A percentile compares a stretch with the other conserved stretches of the same genome.
These are phyloP conservation scores for Lochmaea capreae DNA, from an alignment of 2,888 invertebrate species.

Conservation along the genomic window DNA sequence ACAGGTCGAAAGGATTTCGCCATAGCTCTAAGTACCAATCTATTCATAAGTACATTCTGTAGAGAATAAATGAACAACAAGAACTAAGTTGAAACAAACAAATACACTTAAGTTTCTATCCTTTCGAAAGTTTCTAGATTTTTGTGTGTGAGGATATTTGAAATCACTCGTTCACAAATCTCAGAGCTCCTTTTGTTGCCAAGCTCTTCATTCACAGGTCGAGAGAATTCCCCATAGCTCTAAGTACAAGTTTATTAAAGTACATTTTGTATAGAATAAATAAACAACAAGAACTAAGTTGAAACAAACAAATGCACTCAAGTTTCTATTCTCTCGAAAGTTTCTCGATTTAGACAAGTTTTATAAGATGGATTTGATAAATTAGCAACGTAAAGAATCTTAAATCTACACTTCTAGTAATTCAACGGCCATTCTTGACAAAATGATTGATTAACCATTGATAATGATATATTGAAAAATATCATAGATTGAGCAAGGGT, in stretches of 20 bases:
- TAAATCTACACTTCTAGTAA: constrained; percentile 15
- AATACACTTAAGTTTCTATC: constrained; percentile 3
- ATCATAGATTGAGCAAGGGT: constrained; percentile 48
- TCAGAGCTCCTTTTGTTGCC: no score
- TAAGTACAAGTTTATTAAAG: no score
- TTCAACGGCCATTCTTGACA: constrained; percentile 17
- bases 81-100: background rate
- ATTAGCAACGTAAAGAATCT: constrained; percentile 15
- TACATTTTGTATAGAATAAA: background rate
- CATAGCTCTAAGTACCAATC: no score
- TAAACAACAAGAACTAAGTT: background rate
- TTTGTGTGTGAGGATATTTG: no score
- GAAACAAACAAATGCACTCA: constrained; percentile 1
- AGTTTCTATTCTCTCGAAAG: background rate
- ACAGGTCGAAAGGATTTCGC: no score
- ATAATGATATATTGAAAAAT: constrained; percentile 38
- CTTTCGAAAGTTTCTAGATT: background rate
- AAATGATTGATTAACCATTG: constrained; percentile 36
- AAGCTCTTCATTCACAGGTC: no score
- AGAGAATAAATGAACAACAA: background rate
- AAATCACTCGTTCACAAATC: no score
- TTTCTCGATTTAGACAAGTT: constrained; percentile 1
- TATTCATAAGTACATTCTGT: no score
- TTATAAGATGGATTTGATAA: constrained; percentile 14
- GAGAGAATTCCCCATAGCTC: no score